Evolutionary conservation across 2,888 invertebrate genomes (phyloP).

Genomic region (Tetranychus piercei): DNA sequence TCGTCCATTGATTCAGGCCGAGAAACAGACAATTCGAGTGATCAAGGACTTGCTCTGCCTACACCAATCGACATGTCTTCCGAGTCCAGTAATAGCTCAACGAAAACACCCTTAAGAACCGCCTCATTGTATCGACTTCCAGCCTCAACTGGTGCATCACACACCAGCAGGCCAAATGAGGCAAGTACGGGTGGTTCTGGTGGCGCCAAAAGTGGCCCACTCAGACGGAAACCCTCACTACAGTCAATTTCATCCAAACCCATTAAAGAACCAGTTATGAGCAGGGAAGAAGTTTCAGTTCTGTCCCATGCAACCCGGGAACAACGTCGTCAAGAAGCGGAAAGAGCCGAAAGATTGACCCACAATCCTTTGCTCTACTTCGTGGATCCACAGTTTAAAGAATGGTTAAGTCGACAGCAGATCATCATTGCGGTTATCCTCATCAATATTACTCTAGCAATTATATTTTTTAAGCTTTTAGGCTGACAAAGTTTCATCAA

Average conservation of each 20-base stretch:
- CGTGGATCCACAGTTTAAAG: constrained; percentile 41
- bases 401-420: constrained; percentile 90
- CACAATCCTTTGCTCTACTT: constrained; percentile 87
- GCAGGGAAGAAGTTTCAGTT: constrained; percentile 82
- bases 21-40: neutral
- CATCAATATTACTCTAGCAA: constrained; percentile 79
- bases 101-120: constrained; percentile 17
- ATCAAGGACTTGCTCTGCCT: neutral
- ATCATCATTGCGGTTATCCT: constrained; percentile 77
- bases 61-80: neutral
- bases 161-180: too few relatives aligned
- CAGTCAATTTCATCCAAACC: constrained; percentile 56
- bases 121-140: constrained; percentile 22
- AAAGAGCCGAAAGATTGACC: constrained; percentile 73
- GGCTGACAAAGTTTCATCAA: neutral
- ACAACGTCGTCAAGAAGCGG: constrained; percentile 72
- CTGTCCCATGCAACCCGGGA: constrained; percentile 42
- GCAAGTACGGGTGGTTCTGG: neutral
- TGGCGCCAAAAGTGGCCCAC: constrained; percentile 27
- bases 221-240: constrained; percentile 85
- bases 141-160: constrained; percentile 4
- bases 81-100: neutral
- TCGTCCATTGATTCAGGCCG: neutral
- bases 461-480: constrained; percentile 32
- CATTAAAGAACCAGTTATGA: constrained; percentile 59